Base-by-base conservation (phyloP, 2,888 invertebrate species). In the Heliconius cydno region DNA sequence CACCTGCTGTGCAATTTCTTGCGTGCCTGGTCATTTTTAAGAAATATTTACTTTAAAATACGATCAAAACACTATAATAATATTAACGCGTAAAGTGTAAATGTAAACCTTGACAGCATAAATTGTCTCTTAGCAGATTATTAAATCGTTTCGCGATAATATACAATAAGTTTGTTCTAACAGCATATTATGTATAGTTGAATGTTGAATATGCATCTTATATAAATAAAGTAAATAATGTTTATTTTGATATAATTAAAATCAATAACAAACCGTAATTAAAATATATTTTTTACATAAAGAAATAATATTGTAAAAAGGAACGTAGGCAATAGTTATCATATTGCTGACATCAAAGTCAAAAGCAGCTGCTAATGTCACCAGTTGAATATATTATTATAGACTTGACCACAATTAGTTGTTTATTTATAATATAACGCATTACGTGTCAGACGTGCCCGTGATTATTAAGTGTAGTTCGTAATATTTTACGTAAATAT, bases 1-100 rank as follows among this genome's bases (percentile, higher is more conserved):
- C 98, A 79, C 99, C 98, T 1, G 99, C 99, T 2, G 99, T 99
- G 88, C 98, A 98, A 94, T 99, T 99, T 91, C 98, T 97, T 15
- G 99, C 99, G 90, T 99, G 99, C 77, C 99, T 96, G 0, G 98
- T 98, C 98, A 98, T 98, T 68, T 75, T 65, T 41, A n/a, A 3
- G 30, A 52, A 19, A 22, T 22, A 19, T n/a, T 0, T 1, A 28
- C 7, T 66, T 28, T 66, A 66, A 30, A 30, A 1, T 66, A 66
- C 65, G 25, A 66, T 30, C 3, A 25, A 63, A 15, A 63, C 25
- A 63, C n/a, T 2, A 4, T 63, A 25, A 63, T 10, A 10, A 38
- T 12, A 28, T 63, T 63, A 63, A 63, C 25, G 25, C 34, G 34
- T 34, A 28, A 28, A 28, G 28, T 28, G 28, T 28, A 28, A 28